These are phyloP conservation scores for Gryllus longicercus DNA, from an alignment of 2,888 invertebrate genomes.

Conservation along the genomic window DNA sequence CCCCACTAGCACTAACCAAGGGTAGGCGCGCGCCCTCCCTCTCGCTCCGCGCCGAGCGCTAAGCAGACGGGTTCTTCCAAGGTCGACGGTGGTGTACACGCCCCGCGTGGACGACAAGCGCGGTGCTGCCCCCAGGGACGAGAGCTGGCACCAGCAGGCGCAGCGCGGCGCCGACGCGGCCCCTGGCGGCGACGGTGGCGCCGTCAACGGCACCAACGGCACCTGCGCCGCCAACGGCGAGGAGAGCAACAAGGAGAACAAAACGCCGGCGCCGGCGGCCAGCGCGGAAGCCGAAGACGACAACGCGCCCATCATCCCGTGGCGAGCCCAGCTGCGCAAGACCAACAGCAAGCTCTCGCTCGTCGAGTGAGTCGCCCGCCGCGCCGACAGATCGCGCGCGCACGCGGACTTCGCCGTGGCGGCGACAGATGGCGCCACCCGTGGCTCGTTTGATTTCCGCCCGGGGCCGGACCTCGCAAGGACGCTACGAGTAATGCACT, in stretches of 20 bases:
- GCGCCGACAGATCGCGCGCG: no score
- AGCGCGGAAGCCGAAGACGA: constrained; percentile 37
- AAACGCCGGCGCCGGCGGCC: constrained; percentile 40
- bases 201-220: constrained; percentile 32
- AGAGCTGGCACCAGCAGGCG: constrained; percentile 46
- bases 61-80: constrained; percentile 42
- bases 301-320: constrained; percentile 68
- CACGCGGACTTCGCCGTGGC: no score
- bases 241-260: constrained; percentile 46
- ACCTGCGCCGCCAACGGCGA: constrained; percentile 31
- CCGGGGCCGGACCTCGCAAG: no score
- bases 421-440: no score
- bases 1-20: no score
- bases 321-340: constrained; percentile 84
- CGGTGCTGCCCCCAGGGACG: constrained; percentile 45
- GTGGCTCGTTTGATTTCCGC: no score
- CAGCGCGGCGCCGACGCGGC: constrained; percentile 39
- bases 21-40: no score
- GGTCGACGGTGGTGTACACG: constrained; percentile 66
- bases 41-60: neutral
- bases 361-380: constrained; percentile 54
- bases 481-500: no score
- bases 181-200: constrained; percentile 26
- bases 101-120: constrained; percentile 61
- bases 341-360: constrained; percentile 86